phyloP scores from a whole-genome alignment of 2,888 invertebrate species.

The Automeris io region DNA sequence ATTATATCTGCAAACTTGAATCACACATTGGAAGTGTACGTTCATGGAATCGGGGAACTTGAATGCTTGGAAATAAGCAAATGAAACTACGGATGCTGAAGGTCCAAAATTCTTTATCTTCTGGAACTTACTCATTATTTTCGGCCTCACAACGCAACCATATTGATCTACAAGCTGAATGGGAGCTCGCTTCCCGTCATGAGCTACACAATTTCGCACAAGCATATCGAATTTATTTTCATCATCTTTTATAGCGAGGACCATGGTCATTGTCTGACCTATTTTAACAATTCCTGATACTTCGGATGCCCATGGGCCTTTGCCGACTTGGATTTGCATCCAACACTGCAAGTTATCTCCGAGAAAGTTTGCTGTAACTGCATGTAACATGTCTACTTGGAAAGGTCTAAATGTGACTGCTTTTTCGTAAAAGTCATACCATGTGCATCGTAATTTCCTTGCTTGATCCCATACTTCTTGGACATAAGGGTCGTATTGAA shows the following conservation, averaged over 20 bases:
- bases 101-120: conserved; percentile 97
- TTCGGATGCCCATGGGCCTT: conserved; percentile 98
- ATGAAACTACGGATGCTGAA: conserved; percentile 94
- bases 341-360: conserved; percentile 97
- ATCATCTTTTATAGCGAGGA: conserved; percentile 95
- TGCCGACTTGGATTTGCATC: conserved; percentile 98
- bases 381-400: conserved; percentile 97
- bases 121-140: conserved; percentile 97
- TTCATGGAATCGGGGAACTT: conserved; percentile 98
- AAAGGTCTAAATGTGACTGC: conserved; percentile 96
- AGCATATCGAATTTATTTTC: conserved; percentile 98
- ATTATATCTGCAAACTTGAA: conserved; percentile 95
- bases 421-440: conserved; percentile 98
- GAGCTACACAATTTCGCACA: conserved; percentile 95
- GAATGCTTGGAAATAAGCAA: conserved; percentile 97
- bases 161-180: conserved; percentile 95
- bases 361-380: conserved; percentile 95
- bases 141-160: conserved; percentile 94
- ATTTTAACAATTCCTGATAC: conserved; percentile 97
- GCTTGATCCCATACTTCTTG: conserved; percentile 98
- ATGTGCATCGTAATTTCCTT: conserved; percentile 92
- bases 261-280: conserved; percentile 98
- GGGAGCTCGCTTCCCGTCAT: conserved; percentile 94
- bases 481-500: conserved; percentile 96
- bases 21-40: conserved; percentile 97